Evolutionary conservation across 2,113 vertebrate species (phyloP).

Genomic region (Galeopterus variegatus): DNA sequence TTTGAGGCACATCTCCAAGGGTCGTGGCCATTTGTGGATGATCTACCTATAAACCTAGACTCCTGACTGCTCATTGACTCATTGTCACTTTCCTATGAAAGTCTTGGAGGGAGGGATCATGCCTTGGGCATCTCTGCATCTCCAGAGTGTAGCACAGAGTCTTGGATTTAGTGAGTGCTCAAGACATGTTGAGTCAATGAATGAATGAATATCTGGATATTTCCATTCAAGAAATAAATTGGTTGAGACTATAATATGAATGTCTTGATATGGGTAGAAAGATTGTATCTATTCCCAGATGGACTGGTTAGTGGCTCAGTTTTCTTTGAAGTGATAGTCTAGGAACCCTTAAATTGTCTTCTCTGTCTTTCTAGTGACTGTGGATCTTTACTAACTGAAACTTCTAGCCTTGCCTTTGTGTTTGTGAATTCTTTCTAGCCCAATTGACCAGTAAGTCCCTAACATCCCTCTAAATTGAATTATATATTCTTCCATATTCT

Average conservation of each 20-base stretch:
- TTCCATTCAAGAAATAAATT: not conserved
- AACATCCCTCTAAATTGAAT: not conserved
- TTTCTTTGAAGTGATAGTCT: not conserved
- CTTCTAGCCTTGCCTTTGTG: not conserved
- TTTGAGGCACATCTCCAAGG: accelerated
- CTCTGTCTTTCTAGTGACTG: not conserved
- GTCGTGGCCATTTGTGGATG: not conserved
- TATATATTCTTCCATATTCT: not conserved
- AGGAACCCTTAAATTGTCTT: not conserved
- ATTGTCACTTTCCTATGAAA: not conserved
- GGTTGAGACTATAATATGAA: not conserved
- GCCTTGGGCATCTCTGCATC: not conserved
- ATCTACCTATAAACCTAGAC: accelerated
- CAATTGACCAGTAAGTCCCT: not conserved
- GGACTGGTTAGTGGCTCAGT: not conserved
- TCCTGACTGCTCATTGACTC: not conserved
- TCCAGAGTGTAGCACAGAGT: not conserved
- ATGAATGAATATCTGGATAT: not conserved
- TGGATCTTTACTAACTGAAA: not conserved
- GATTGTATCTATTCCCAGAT: not conserved
- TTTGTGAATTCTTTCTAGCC: not conserved
- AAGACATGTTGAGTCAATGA: not conserved
- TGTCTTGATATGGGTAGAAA: not conserved
- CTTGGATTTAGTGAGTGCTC: not conserved
- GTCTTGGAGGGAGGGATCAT: not conserved